phyloP scores from a whole-genome alignment of 1,140 invertebrate genomes.

The Doryteuthis pealeii region DNA sequence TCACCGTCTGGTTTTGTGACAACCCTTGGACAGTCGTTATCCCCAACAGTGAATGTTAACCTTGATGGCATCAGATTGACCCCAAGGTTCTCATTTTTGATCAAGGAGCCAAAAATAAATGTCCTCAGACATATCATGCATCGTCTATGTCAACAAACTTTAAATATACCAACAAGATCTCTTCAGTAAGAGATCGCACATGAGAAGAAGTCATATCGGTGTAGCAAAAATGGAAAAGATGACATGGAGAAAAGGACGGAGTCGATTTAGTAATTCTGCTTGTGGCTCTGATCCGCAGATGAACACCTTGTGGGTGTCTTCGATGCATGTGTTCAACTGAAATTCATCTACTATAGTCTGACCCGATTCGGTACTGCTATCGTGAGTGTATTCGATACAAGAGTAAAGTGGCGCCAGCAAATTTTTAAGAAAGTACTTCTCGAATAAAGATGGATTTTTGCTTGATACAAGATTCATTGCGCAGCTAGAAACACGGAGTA shows the following conservation, averaged over 20 bases:
- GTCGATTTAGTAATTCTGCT: not conserved
- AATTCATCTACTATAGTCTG: not conserved
- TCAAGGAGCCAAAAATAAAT: not conserved
- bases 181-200: not conserved
- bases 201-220: not conserved
- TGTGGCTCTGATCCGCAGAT: not conserved
- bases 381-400: not conserved
- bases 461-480: not conserved
- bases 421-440: not conserved
- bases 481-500: not conserved
- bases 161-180: not conserved
- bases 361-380: not conserved
- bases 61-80: not conserved
- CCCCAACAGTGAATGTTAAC: not conserved
- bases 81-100: not conserved
- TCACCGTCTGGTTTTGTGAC: not conserved
- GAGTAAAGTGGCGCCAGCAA: not conserved
- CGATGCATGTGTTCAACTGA: not conserved
- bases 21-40: not conserved
- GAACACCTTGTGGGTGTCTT: not conserved
- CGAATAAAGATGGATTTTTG: not conserved
- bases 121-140: constrained; percentile 1
- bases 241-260: not conserved
- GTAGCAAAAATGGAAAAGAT: not conserved
- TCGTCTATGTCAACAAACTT: not conserved